phyloP scores from a whole-genome alignment of 2,797 vertebrate genomes.

The Enteromius mattozi region DNA sequence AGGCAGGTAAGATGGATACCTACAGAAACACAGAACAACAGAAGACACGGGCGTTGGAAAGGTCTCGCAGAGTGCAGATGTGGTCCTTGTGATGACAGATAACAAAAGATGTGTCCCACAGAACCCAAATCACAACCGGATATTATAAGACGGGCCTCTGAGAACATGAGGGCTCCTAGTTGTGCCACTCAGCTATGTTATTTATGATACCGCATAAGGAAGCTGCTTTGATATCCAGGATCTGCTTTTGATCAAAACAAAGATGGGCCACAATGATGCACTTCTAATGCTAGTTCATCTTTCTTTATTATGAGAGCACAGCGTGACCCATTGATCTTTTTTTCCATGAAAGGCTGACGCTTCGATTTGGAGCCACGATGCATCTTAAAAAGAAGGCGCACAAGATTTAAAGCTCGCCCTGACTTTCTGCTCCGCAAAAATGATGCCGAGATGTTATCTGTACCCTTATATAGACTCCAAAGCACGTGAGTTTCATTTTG shows the following conservation, averaged over 20 bases:
- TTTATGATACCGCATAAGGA: conserved; percentile 65
- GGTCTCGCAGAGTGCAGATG: conserved; percentile 35
- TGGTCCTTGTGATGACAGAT: conserved; percentile 29
- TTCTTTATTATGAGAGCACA: conserved; percentile 54
- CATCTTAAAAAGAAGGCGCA: conserved; percentile 32
- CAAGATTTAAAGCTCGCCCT: conserved; percentile 47
- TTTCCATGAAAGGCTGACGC: conserved; percentile 33
- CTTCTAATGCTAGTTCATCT: conserved; percentile 60
- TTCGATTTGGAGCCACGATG: conserved; percentile 35
- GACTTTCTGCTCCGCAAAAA: conserved; percentile 26
- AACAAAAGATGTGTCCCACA: conserved; percentile 32
- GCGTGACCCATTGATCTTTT: conserved; percentile 52
- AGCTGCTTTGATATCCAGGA: conserved; percentile 66
- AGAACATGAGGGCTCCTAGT: conserved; percentile 65
- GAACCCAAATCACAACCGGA: conserved; percentile 68
- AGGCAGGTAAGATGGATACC: conserved; percentile 94
- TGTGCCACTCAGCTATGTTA: conserved; percentile 64
- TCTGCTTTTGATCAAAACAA: conserved; percentile 67
- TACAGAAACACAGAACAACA: conserved; percentile 67
- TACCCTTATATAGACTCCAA: conserved; percentile 30
- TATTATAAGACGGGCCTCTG: conserved; percentile 67
- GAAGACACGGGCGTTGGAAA: conserved; percentile 25
- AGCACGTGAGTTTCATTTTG: conserved; percentile 36
- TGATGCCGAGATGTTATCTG: conserved; percentile 48
- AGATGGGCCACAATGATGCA: conserved; percentile 57